These are phyloP conservation scores for Carassius auratus DNA, from an alignment of 2,113 vertebrate species.

Conservation along the genomic window DNA sequence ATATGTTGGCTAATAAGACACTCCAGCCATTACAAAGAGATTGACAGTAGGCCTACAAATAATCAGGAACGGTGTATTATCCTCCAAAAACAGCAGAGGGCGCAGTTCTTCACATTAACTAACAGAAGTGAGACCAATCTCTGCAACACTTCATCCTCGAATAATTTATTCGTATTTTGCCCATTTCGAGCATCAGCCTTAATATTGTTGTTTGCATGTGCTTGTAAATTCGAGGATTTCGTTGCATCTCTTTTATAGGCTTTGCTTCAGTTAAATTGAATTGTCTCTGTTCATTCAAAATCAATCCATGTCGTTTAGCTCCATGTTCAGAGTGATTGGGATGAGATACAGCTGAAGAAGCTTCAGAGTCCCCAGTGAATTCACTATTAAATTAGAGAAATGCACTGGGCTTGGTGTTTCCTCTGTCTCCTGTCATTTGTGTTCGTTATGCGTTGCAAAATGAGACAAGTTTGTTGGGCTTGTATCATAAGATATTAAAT, in stretches of 20 bases:
- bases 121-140: not conserved
- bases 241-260: not conserved
- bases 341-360: not conserved
- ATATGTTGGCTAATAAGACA: not conserved
- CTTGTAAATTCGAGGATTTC: not conserved
- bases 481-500: not conserved
- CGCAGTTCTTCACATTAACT: not conserved
- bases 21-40: not conserved
- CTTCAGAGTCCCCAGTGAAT: not conserved
- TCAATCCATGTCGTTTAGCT: not conserved
- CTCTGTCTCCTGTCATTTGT: not conserved
- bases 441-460: not conserved
- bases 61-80: not conserved
- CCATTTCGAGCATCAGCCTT: not conserved
- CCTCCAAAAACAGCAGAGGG: conserved; percentile 24
- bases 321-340: not conserved
- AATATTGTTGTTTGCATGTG: not conserved
- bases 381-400: not conserved
- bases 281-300: conserved; percentile 13
- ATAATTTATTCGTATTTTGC: not conserved
- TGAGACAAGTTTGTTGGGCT: not conserved
- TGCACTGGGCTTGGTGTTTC: not conserved
- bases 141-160: not conserved
- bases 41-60: not conserved
- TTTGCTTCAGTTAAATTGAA: not conserved